Conservation (phyloP, 2,113 vertebrate species). For the Hypomesus transpacificus region DNA sequence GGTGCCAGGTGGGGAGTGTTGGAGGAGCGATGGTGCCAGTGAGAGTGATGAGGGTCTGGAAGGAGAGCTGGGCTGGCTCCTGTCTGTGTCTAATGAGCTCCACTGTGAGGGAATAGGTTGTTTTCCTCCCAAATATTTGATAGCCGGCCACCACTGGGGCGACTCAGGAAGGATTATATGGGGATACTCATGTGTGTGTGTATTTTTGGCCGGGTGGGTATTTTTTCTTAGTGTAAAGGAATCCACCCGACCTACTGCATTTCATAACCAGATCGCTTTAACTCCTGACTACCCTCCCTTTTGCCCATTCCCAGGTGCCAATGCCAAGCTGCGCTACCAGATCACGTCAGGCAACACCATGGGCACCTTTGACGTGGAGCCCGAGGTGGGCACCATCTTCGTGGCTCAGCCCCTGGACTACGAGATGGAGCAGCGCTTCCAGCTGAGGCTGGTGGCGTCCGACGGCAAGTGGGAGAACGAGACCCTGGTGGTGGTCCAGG, state of each 20-base stretch:
- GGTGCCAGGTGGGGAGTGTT: not conserved
- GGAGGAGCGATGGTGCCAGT: not conserved
- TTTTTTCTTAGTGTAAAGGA: conserved; percentile 7
- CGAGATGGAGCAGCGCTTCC: conserved; percentile 76
- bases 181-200: conserved; percentile 2
- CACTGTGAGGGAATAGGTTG: conserved; percentile 33
- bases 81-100: conserved; percentile 38
- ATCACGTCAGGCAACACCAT: conserved; percentile 80
- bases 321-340: conserved; percentile 85
- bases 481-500: conserved; percentile 73
- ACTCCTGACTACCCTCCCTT: conserved; percentile 12
- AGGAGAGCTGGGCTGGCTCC: not conserved
- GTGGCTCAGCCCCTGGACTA: conserved; percentile 83
- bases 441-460: conserved; percentile 81
- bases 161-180: conserved; percentile 4
- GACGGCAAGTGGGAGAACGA: conserved; percentile 91
- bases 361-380: conserved; percentile 85
- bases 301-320: conserved; percentile 69
- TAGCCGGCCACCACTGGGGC: conserved; percentile 23
- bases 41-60: not conserved
- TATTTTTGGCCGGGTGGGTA: not conserved
- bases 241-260: not conserved
- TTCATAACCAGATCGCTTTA: not conserved
- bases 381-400: conserved; percentile 79
- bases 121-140: conserved; percentile 31